Conservation (phyloP, 2,113 vertebrate genomes). For the Aviceda subcristata region DNA sequence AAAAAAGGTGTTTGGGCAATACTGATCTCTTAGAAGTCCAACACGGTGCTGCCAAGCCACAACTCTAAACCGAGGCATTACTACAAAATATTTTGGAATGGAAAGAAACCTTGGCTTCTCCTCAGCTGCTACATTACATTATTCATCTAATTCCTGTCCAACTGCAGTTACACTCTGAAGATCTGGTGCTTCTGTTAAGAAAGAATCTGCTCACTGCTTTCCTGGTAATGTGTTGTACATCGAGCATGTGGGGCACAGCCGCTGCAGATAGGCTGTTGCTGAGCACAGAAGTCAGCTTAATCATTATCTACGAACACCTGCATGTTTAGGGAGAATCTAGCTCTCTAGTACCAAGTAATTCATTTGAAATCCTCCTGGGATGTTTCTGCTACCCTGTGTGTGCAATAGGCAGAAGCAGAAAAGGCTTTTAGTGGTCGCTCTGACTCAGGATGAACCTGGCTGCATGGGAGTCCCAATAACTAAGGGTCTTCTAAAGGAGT, state of each 20-base stretch:
- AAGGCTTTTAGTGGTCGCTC: background rate
- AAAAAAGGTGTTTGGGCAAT: background rate
- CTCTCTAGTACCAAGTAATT: background rate
- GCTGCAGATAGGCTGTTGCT: background rate
- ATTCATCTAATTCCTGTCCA: background rate
- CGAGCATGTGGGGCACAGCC: rapidly evolving
- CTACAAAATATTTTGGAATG: background rate
- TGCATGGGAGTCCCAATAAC: background rate
- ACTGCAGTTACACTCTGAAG: background rate
- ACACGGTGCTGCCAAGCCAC: background rate
- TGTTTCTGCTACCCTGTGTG: background rate
- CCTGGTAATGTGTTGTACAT: background rate
- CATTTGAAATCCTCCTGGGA: background rate
- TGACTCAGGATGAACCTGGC: background rate
- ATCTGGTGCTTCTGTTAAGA: background rate
- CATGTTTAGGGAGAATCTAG: background rate
- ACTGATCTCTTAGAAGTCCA: background rate
- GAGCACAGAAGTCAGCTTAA: background rate
- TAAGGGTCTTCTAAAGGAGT: background rate
- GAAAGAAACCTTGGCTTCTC: background rate
- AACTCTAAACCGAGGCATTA: background rate
- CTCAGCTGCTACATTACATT: background rate
- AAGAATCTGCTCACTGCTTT: background rate
- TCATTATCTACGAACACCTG: background rate
- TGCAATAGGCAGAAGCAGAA: background rate